Base-by-base conservation (phyloP, 2,888 invertebrate species). In the Epirrhoe tristata region DNA sequence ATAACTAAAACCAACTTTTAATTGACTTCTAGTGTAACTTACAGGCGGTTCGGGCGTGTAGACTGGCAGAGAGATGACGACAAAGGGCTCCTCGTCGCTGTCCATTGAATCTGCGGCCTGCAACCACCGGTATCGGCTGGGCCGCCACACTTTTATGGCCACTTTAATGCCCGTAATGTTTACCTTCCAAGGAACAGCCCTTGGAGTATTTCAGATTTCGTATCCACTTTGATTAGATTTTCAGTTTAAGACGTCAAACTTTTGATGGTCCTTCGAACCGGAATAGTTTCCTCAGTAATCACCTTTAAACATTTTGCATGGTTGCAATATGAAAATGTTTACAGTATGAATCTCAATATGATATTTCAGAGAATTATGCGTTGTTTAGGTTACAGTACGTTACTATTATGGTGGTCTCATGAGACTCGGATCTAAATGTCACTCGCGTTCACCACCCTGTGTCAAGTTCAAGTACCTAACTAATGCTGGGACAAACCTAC, bases 51-150 rank as follows among this genome's bases (percentile, higher is more conserved):
- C 88, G 12, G 94, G 94, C 74, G 93, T 92, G 89, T 95, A 95
- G 73, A 95, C 95, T 55, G 96, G 96, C 79, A 95, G 90, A 63
- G 95, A 94, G 82, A 96, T 94, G 81, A 96, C 95, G 78, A 95
- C 94, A 87, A 96, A 96, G 48, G 94, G 94, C 81, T 95, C 95
- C 76, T 96, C 96, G 87, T 96, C 96, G 85, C 94, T 95, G 84
- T 95, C 94, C 84, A 95, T 95, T 48, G 85, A 87, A 74, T 90
- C 90, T 80, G 89, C 88, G 73, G 87, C 86, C 71, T 86, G 84
- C 64, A 90, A 88, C 93, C 92, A 93, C 78, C 93, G 93, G 81
- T 87, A 85, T 59, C 91, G 85, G 74, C 89, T 87, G 70, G 90
- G 90, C 62, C 90, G 89, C 93, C 91, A 93, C 93, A 92, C 86